Percentiles rank a stretch among this genome's conserved stretches.
phyloP scores from a whole-genome alignment of 1,140 invertebrate species.

The Drosophila truncata region DNA sequence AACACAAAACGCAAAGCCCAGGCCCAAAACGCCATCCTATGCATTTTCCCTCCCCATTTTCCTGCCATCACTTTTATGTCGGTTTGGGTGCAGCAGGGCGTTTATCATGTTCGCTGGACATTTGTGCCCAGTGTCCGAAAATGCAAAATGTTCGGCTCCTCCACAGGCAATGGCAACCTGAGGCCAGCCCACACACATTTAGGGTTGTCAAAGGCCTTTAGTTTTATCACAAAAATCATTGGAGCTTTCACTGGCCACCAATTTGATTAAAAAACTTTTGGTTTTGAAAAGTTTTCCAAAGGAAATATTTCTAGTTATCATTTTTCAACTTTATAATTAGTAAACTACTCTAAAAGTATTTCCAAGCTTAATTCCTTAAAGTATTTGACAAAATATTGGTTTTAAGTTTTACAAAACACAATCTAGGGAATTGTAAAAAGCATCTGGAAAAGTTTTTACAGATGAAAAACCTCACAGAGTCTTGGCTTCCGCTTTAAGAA shows the following conservation, averaged over 20 bases:
- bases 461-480: constrained; percentile 2
- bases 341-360: background rate
- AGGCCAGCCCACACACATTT: constrained; percentile 14
- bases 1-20: constrained; percentile 18
- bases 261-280: constrained; percentile 4
- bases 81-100: constrained; percentile 60
- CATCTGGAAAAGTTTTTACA: constrained; percentile 3
- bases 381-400: background rate
- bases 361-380: background rate
- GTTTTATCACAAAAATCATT: background rate
- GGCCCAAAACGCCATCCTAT: background rate
- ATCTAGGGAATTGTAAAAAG: background rate
- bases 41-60: constrained; percentile 28
- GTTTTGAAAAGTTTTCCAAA: background rate
- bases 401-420: background rate
- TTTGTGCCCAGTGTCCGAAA: constrained; percentile 37
- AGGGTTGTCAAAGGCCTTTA: constrained; percentile 26
- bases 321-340: background rate
- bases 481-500: background rate
- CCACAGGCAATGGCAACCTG: constrained; percentile 42
- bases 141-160: constrained; percentile 39
- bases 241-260: background rate
- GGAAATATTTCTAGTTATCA: background rate
- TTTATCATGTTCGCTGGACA: constrained; percentile 64
- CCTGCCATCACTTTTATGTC: constrained; percentile 53